A percentile compares a stretch with the other conserved stretches of the same genome.
Evolutionary conservation across 2,113 vertebrate species (phyloP).

Genomic region (Typhlomys cinereus): DNA sequence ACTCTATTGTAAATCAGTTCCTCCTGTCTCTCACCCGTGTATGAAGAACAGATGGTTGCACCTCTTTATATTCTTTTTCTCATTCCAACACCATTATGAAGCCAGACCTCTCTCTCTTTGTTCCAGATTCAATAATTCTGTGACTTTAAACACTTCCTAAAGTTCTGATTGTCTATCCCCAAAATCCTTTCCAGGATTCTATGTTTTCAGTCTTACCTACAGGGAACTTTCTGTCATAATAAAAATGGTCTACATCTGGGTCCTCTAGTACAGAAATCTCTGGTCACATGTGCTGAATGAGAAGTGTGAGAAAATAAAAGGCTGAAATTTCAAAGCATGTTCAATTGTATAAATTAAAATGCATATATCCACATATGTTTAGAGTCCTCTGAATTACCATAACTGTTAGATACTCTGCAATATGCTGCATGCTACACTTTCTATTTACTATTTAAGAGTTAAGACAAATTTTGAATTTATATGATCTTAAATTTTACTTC

Average conservation of each 20-base stretch:
- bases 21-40: not conserved
- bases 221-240: not conserved
- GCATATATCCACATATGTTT: not conserved
- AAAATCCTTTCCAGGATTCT: conserved; percentile 32
- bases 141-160: conserved; percentile 14
- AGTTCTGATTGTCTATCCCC: not conserved
- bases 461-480: not conserved
- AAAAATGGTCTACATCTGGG: not conserved
- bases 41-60: conserved; percentile 16
- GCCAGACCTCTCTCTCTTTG: not conserved
- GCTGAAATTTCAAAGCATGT: not conserved
- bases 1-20: conserved; percentile 22
- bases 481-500: not conserved
- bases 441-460: conserved; percentile 26
- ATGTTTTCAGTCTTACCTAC: not conserved
- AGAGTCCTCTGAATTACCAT: not conserved
- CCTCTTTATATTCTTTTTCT: not conserved
- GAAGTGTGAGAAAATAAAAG: not conserved
- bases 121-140: conserved; percentile 39
- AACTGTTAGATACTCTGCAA: not conserved
- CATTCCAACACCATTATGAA: not conserved
- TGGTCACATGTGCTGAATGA: not conserved
- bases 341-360: not conserved
- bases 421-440: not conserved
- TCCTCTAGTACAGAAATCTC: not conserved